Base-by-base conservation (phyloP, 2,797 vertebrate genomes). In the Myotis findleyi region DNA sequence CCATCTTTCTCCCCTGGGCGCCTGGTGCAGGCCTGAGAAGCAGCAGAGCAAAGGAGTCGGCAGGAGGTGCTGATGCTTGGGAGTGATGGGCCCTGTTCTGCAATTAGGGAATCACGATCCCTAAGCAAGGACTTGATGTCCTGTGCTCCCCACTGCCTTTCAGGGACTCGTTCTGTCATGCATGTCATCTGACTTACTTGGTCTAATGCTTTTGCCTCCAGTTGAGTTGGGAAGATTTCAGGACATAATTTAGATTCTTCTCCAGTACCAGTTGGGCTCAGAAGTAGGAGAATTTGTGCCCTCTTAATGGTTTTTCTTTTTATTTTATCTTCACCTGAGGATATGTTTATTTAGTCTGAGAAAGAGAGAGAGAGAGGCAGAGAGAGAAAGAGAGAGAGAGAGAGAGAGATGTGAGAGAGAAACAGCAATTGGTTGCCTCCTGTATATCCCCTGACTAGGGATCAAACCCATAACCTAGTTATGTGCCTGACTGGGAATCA, bases 231-330 rank as follows among this genome's bases (percentile, higher is more conserved):
- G 36, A 77, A 59, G 68, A 69, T 85, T 49, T 64, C 64, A 59
- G 23, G 86, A 55, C 16, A 55, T 13, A 47, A 25, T 79, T 88
- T 38, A 85, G 79, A 80, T 90, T 80, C 44, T 86, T 85, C 27
- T 86, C 25, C 69, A 16, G 62, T 93, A 25, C 38, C 20, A 18
- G 57, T 86, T 87, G 25, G 53, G 30, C 17, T 89, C 33, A 91
- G n/a, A 73, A 36, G 7, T 47, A 87, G 89, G 49, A 86, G 33
- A 38, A 84, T 94, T 66, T 62, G 51, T 55, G 83, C 7, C 66
- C 75, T 53, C 59, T 49, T 57, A 33, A 8, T 91, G 16, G 30
- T 21, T 49, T 17, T 85, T 91, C 30, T 44, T 79, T 66, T 33
- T 66, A 33, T 66, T 66, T 66, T 66, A 66, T 18, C 64, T 33